Base-by-base conservation (phyloP, 2,888 invertebrate species). In the Autographa gamma region DNA sequence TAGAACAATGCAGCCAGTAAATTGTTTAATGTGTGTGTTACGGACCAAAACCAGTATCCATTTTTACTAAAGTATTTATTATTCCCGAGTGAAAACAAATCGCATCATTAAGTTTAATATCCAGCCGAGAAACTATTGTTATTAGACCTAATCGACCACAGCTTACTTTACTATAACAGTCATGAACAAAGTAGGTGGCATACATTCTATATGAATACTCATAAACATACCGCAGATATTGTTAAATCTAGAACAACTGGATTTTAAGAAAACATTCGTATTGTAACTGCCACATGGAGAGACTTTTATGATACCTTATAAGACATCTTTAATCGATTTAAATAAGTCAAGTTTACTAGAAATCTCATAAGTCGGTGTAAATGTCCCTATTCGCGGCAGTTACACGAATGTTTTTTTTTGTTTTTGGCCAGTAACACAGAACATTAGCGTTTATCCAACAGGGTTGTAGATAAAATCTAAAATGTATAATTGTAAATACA, bases 391-490 rank as follows among this genome's bases (percentile, higher is more conserved):
- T 1, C 25, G 25, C 25, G 25, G 3, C 16, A 64, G n/a, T 41
- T 18, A 31, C 18, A 48, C 43, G 25, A 64, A 18, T 18, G 34
- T 70, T 69, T 59, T 58, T 7, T 60, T 72, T 19, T 60, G 62
- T 65, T 59, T 48, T 70, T 76, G 68, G 65, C 48, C 59, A 58
- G 79, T 78, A 72, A 76, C 73, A 74, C 72, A 66, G 38, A 14
- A 16, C 54, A 43, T 69, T 70, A 63, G 66, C 80, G 82, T 82
- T 82, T 81, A 81, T 88, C 69, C 88, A 88, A 93, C 93, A 93
- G 93, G 93, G 93, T 93, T 92, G 86, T 92, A 89, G 80, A 80
- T 85, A 90, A 85, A 86, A 76, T 83, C 73, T 84, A 80, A 74
- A 70, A 73, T 82, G 73, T 79, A 83, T 78, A 80, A 85, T 77